Percentiles rank a stretch among this genome's conserved stretches.
Evolutionary conservation across 2,888 invertebrate species (phyloP).

Genomic region (Metalampra italica): DNA sequence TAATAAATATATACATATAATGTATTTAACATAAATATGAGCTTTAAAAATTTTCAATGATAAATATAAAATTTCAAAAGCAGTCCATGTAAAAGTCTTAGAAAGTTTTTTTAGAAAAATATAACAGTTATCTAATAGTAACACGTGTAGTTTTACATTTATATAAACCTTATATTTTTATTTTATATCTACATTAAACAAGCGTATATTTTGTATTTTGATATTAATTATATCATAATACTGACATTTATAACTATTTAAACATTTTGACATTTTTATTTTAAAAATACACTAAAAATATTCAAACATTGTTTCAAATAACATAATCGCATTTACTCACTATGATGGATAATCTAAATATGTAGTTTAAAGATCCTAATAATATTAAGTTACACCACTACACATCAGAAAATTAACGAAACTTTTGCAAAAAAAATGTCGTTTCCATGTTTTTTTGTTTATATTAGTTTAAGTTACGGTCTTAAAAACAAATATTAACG

Average conservation of each 20-base stretch:
- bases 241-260: conserved; percentile 25
- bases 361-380: too few relatives aligned
- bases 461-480: too few relatives aligned
- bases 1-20: too few relatives aligned
- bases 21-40: not conserved
- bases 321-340: not conserved
- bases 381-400: too few relatives aligned
- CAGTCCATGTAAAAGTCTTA: conserved; percentile 50
- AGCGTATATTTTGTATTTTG: conserved; percentile 20
- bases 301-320: not conserved
- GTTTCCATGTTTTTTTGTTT: too few relatives aligned
- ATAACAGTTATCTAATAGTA: conserved; percentile 54
- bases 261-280: not conserved
- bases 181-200: conserved; percentile 23
- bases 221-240: conserved; percentile 25
- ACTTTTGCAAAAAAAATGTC: too few relatives aligned
- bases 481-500: too few relatives aligned
- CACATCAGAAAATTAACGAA: too few relatives aligned
- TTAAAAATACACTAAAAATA: not conserved
- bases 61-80: conserved; percentile 23
- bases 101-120: conserved; percentile 71
- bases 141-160: conserved; percentile 36
- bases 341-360: too few relatives aligned
- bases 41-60: not conserved
- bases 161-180: conserved; percentile 19